Conservation (phyloP, 2,797 vertebrate genomes). For the Miopithecus talapoin region DNA sequence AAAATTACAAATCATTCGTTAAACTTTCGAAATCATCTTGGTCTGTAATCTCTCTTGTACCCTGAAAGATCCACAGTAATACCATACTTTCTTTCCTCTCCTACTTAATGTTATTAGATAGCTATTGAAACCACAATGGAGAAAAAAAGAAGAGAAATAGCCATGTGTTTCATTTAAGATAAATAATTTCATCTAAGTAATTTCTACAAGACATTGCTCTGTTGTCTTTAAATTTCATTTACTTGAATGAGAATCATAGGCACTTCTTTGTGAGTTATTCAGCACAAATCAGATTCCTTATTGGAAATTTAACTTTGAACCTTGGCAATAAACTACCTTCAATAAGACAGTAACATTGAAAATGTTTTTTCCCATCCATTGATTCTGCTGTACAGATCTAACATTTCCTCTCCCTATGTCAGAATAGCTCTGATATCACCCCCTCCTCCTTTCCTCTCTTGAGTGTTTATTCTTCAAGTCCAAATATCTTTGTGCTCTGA, state of each 20-base stretch:
- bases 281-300: slow-evolving; percentile 50
- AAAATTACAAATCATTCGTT: slow-evolving; percentile 23
- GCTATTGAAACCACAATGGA: not conserved
- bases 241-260: not conserved
- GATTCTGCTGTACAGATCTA: slow-evolving; percentile 49
- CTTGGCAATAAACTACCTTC: slow-evolving; percentile 56
- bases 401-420: slow-evolving; percentile 62
- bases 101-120: not conserved
- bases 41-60: not conserved
- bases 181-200: not conserved
- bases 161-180: not conserved
- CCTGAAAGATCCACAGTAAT: not conserved
- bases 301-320: slow-evolving; percentile 71
- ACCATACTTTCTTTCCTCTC: not conserved
- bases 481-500: slow-evolving; percentile 51
- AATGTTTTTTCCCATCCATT: slow-evolving; percentile 49
- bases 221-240: not conserved
- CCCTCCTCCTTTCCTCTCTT: slow-evolving; percentile 66
- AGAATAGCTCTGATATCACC: not conserved
- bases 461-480: slow-evolving; percentile 65
- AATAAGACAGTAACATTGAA: slow-evolving; percentile 55
- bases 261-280: slow-evolving; percentile 34
- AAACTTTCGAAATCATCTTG: not conserved
- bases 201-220: not conserved
- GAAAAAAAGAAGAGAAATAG: not conserved